These are phyloP conservation scores for Xestia sexstrigata DNA, from an alignment of 2,888 invertebrate species.

Conservation along the genomic window DNA sequence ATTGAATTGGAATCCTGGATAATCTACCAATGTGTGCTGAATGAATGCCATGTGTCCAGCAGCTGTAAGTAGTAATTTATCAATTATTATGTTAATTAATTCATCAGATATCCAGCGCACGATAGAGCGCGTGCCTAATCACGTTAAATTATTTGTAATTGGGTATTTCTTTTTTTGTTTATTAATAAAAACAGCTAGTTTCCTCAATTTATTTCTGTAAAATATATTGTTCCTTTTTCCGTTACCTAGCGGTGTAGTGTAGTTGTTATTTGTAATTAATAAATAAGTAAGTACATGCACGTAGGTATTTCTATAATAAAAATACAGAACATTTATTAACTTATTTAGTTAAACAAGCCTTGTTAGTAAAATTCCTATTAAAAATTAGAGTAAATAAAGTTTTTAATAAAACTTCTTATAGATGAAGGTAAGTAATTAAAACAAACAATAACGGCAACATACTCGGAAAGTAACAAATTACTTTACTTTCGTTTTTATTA, in stretches of 20 bases:
- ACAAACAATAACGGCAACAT: background rate
- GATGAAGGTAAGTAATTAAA: background rate
- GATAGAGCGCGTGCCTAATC: constrained; percentile 36
- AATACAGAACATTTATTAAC: background rate
- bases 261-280: background rate
- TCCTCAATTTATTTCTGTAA: constrained; percentile 40
- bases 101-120: constrained; percentile 36
- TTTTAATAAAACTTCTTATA: background rate
- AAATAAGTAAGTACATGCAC: background rate
- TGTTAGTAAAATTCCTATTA: background rate
- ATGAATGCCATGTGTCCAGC: constrained; percentile 92
- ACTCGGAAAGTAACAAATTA: background rate
- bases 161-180: constrained; percentile 13
- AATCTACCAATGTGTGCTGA: constrained; percentile 93
- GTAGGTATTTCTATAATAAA: background rate
- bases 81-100: constrained; percentile 48
- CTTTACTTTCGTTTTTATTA: background rate
- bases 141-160: constrained; percentile 41
- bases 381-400: background rate
- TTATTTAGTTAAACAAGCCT: background rate
- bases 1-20: constrained; percentile 93
- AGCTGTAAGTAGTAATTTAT: constrained; percentile 90
- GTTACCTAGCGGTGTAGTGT: background rate
- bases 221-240: constrained; percentile 20
- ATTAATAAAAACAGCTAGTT: constrained; percentile 2